Evolutionary conservation across 2,113 vertebrate genomes (phyloP).

Genomic region (Austrofundulus limnaeus): DNA sequence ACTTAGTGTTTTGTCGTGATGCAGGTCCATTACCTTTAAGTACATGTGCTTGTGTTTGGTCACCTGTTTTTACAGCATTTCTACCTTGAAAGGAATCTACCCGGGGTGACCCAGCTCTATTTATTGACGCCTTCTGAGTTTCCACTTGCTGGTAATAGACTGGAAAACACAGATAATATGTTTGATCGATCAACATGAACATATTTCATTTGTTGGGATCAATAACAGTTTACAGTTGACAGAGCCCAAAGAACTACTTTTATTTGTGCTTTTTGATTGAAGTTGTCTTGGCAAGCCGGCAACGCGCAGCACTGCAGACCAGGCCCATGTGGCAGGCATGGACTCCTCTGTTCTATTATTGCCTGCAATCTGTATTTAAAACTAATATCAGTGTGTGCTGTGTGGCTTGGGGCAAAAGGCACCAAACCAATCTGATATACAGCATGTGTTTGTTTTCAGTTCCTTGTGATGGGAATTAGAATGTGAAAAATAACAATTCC

Average conservation of each 20-base stretch:
- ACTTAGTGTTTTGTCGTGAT: slow-evolving; percentile 71
- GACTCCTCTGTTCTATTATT: slow-evolving; percentile 77
- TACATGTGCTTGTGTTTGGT: slow-evolving; percentile 76
- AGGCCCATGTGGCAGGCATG: slow-evolving; percentile 78
- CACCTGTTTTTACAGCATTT: slow-evolving; percentile 71
- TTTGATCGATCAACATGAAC: slow-evolving; percentile 99
- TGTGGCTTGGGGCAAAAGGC: slow-evolving; percentile 84
- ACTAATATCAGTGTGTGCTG: slow-evolving; percentile 80
- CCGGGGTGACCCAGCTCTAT: slow-evolving; percentile 82
- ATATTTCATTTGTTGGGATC: slow-evolving; percentile 98
- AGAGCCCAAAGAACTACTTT: slow-evolving; percentile 91
- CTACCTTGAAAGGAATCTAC: slow-evolving; percentile 78
- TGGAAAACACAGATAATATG: slow-evolving; percentile 94
- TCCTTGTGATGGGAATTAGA: slow-evolving; percentile 80
- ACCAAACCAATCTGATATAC: slow-evolving; percentile 82
- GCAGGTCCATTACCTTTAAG: slow-evolving; percentile 82
- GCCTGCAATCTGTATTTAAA: slow-evolving; percentile 91
- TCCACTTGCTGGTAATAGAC: slow-evolving; percentile 95
- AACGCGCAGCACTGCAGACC: slow-evolving; percentile 78
- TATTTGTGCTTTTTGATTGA: slow-evolving; percentile 95
- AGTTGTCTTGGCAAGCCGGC: slow-evolving; percentile 82
- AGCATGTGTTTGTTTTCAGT: slow-evolving; percentile 77
- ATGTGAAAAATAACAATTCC: slow-evolving; percentile 83
- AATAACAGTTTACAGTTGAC: slow-evolving; percentile 99
- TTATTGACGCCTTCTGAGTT: slow-evolving; percentile 89